phyloP scores from a whole-genome alignment of 2,888 invertebrate genomes.

The Cyrtodaria siliqua region DNA sequence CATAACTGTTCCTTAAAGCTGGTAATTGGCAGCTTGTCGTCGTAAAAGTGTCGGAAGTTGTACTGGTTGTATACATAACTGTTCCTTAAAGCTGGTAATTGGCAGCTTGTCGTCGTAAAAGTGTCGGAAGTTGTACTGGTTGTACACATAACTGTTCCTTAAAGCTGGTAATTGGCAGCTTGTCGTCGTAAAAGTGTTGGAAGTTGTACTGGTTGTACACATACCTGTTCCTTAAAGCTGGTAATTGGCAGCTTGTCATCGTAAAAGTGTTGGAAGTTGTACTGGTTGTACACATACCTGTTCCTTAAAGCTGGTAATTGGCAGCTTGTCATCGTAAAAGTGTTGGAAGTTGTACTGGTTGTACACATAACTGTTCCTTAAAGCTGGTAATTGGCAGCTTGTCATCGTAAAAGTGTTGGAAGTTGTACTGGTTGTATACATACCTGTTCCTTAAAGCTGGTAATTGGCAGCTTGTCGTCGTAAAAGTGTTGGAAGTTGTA shows the following conservation, averaged over 20 bases:
- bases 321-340: no score
- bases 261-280: constrained; percentile 75
- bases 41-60: no score
- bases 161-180: constrained; percentile 77
- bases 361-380: constrained; percentile 73
- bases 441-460: constrained; percentile 76
- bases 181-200: constrained; percentile 71
- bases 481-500: constrained; percentile 76
- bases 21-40: no score
- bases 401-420: constrained; percentile 73
- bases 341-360: no score
- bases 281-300: constrained; percentile 47
- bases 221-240: constrained; percentile 75
- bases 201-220: constrained; percentile 74
- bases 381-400: constrained; percentile 78
- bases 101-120: no score
- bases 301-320: no score
- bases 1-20: constrained; percentile 6
- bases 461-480: constrained; percentile 78
- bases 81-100: no score
- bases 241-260: constrained; percentile 79
- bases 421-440: constrained; percentile 71
- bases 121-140: no score
- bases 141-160: constrained; percentile 75
- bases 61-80: constrained; percentile 47